phyloP scores from a whole-genome alignment of 1,140 invertebrate genomes.

The Tetragnatha versicolor region DNA sequence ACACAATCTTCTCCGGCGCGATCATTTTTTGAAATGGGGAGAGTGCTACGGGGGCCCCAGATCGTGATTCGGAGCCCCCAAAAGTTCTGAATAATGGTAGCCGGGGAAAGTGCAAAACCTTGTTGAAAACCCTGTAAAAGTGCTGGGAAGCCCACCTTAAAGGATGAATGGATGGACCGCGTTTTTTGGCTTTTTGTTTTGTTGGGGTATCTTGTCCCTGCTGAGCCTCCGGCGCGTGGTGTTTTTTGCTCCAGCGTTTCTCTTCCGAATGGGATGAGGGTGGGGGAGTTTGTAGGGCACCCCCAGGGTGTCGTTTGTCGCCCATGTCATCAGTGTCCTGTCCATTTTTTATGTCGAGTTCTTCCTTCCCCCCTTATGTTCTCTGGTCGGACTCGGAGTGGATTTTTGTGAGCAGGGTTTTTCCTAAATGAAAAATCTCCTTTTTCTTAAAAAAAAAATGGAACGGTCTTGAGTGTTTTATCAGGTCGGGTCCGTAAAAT shows the following conservation, averaged over 20 bases:
- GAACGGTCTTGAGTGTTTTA: too few relatives aligned
- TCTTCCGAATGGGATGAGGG: conserved; percentile 48
- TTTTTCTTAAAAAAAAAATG: too few relatives aligned
- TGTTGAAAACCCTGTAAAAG: conserved; percentile 55
- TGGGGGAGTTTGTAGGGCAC: conserved; percentile 1
- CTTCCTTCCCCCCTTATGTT: neutral
- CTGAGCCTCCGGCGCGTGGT: conserved; percentile 32
- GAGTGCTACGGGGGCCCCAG: conserved; percentile 26
- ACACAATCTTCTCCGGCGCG: conserved; percentile 53
- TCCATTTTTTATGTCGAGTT: conserved; percentile 29
- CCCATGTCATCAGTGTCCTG: conserved; percentile 51
- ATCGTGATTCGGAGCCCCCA: conserved; percentile 35
- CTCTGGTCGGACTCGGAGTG: neutral
- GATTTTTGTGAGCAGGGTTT: too few relatives aligned
- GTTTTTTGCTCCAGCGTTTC: conserved; percentile 31
- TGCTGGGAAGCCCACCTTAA: conserved; percentile 35
- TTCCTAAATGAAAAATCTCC: too few relatives aligned
- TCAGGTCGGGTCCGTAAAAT: too few relatives aligned
- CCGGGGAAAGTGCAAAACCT: conserved; percentile 51
- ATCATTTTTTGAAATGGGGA: conserved; percentile 51
- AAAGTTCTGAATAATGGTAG: conserved; percentile 52
- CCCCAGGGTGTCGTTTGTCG: conserved; percentile 50
- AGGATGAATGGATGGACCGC: conserved; percentile 28
- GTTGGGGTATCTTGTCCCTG: conserved; percentile 46
- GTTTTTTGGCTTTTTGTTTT: conserved; percentile 30